phyloP scores from a whole-genome alignment of 2,797 vertebrate genomes.

The Manis crassicaudata region DNA sequence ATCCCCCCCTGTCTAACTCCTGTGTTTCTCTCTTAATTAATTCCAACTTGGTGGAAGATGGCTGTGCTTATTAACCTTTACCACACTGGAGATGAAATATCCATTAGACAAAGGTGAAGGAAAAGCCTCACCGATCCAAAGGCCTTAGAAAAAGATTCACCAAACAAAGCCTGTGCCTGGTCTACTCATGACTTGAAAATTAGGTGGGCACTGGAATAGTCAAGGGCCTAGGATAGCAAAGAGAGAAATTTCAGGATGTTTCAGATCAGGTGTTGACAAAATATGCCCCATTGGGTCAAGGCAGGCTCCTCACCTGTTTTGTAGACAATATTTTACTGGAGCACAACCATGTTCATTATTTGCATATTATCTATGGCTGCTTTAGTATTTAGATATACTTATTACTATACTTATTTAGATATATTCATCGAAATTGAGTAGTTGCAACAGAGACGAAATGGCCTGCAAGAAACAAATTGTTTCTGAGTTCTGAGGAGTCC shows the following conservation, averaged over 20 bases:
- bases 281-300: background rate
- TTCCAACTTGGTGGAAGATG: background rate
- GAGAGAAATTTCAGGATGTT: background rate
- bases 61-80: background rate
- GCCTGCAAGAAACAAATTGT: background rate
- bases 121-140: background rate
- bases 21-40: slow-evolving; percentile 46
- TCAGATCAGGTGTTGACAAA: background rate
- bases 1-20: background rate
- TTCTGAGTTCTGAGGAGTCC: background rate
- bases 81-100: background rate
- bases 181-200: background rate
- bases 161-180: background rate
- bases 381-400: background rate
- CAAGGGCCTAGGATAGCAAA: background rate
- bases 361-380: background rate
- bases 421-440: background rate
- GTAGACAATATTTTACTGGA: slow-evolving; percentile 26
- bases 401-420: background rate
- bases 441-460: background rate
- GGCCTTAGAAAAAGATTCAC: background rate
- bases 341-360: background rate
- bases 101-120: background rate
- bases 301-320: background rate
- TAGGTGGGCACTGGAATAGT: background rate